These are phyloP conservation scores for Athalia rosae DNA, from an alignment of 2,888 invertebrate species.

Conservation along the genomic window DNA sequence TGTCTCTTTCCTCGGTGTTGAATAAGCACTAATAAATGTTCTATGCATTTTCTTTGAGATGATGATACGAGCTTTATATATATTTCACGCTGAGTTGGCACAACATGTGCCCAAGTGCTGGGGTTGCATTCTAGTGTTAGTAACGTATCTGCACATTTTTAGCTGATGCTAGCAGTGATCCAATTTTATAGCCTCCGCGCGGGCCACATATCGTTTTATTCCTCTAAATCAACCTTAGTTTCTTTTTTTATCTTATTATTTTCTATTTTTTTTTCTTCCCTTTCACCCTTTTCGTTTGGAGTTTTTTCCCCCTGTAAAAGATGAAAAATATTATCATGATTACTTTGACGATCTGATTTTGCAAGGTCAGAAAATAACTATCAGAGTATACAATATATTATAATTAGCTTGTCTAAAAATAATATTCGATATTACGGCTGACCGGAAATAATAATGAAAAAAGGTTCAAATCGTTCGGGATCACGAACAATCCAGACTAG, in stretches of 20 bases:
- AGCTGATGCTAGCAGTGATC: constrained; percentile 70
- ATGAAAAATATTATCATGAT: neutral
- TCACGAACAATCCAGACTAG: neutral
- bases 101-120: constrained; percentile 72
- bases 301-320: neutral
- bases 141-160: constrained; percentile 66
- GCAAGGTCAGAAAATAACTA: no score
- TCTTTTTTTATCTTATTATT: neutral
- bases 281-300: neutral
- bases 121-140: constrained; percentile 64
- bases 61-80: constrained; percentile 63
- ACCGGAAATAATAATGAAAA: constrained; percentile 18
- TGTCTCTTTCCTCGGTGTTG: neutral
- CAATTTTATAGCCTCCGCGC: constrained; percentile 65
- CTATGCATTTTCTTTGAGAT: constrained; percentile 54
- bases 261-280: neutral
- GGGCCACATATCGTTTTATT: constrained; percentile 52
- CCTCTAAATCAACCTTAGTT: constrained; percentile 36
- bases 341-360: neutral
- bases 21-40: constrained; percentile 28
- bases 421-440: neutral
- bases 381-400: no score
- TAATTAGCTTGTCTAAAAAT: neutral
- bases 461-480: constrained; percentile 1
- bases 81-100: constrained; percentile 71